These are phyloP conservation scores for Fukomys damarensis DNA, from an alignment of 2,113 vertebrate species.

Conservation along the genomic window DNA sequence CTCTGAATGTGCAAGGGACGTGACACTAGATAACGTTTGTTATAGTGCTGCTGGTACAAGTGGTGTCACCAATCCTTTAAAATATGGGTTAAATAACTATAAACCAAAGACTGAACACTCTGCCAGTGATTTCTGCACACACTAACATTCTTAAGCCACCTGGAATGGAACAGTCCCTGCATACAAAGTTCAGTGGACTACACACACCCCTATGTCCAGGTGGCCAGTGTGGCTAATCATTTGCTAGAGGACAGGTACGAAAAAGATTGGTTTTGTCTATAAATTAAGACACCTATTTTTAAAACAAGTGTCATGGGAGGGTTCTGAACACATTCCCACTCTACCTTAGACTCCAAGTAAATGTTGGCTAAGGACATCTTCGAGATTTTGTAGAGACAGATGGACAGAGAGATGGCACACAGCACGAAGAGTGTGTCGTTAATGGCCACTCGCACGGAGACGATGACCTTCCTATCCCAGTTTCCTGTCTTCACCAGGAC, in stretches of 20 bases:
- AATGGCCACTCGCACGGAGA: slow-evolving; percentile 93
- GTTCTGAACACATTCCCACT: not conserved
- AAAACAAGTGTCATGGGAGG: not conserved
- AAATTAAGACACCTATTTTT: not conserved
- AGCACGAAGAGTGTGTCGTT: slow-evolving; percentile 95
- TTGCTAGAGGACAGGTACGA: not conserved
- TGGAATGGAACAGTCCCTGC: not conserved
- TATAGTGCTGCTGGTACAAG: not conserved
- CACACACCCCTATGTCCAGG: not conserved
- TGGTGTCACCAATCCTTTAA: not conserved
- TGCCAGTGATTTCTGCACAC: not conserved
- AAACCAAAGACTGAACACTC: not conserved
- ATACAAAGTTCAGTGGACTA: not conserved
- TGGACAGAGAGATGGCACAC: slow-evolving; percentile 93
- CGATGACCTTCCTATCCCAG: slow-evolving; percentile 90
- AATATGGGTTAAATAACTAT: not conserved
- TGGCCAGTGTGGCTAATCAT: not conserved
- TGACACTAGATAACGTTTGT: not conserved
- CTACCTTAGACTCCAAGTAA: slow-evolving; percentile 97
- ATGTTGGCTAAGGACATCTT: slow-evolving; percentile 98
- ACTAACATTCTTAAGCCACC: accelerated
- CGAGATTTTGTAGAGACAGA: slow-evolving; percentile 96
- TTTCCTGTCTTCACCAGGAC: slow-evolving; percentile 92
- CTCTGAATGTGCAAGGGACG: not conserved
- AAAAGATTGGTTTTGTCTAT: not conserved